Base-by-base conservation (phyloP, 2,113 vertebrate genomes). In the Pitta sordida region DNA sequence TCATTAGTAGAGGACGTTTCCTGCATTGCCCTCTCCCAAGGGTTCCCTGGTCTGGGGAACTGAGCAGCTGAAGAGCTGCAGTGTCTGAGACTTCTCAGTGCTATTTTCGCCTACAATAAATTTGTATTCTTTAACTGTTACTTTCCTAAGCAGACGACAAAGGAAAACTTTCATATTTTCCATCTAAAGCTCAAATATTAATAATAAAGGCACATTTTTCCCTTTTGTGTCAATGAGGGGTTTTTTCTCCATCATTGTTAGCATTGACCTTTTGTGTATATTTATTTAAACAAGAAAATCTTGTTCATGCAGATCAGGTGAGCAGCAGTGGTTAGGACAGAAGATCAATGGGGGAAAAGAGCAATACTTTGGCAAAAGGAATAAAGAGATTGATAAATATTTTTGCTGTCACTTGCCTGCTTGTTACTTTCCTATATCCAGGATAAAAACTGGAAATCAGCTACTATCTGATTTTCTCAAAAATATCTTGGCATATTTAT, bases 331-430 rank as follows among this genome's bases (percentile, higher is more conserved):
- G 51, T 29, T 39, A 32, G 36, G 51, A 77, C 43, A 91, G 77
- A 53, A 96, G 94, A 95, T 78, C 86, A 91, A 64, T 60, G 59
- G 10, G 5, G 26, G 30, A 21, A 91, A 93, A 88, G 32, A 90
- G 13, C 43, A 93, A 37, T 68, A 44, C 19, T 83, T 88, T 62
- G 46, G 17, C 46, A 73, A 81, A 88, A 5, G 26, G 20, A 90
- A 88, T 53, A 77, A 81, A 87, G 43, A 83, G 37, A 74, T 67
- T 74, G 34, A 13, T 70, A 84, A 88, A 83, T 59, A 70, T 86
- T 93, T 93, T 88, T 83, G 13, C 39, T 89, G 77, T 71, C 60
- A 56, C 43, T 52, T 3, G 3, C 27, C n/a, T 92, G 65, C 22
- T 83, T 73, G 55, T 69, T 59, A 55, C 21, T 53, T 79, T 67